These are phyloP conservation scores for Cynaeus angustus DNA, from an alignment of 2,888 invertebrate species.

Conservation along the genomic window DNA sequence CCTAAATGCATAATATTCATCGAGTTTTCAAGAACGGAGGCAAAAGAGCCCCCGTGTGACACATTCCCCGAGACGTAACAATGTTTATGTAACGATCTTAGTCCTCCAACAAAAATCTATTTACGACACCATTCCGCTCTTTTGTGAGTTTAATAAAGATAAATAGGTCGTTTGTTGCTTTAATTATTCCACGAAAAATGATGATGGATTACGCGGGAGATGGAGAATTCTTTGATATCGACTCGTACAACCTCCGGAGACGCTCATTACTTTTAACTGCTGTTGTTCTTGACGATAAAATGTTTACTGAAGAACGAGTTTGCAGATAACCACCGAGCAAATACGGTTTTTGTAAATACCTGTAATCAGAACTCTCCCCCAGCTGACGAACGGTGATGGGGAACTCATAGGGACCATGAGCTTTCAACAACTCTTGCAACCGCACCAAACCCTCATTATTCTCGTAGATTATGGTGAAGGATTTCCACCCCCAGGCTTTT, in stretches of 20 bases:
- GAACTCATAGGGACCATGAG: conserved; percentile 88
- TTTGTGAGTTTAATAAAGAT: conserved; percentile 34
- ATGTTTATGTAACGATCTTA: conserved; percentile 33
- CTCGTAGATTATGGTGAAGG: conserved; percentile 97
- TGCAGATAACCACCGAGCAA: too few species aligned
- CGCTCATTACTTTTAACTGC: conserved; percentile 8
- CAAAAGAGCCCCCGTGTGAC: conserved; percentile 27
- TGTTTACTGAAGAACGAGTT: background rate
- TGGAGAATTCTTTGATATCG: background rate
- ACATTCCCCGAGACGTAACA: conserved; percentile 19
- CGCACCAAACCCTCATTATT: conserved; percentile 94
- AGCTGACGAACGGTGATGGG: conserved; percentile 90
- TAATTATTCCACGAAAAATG: conserved; percentile 38
- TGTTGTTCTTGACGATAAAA: conserved; percentile 5
- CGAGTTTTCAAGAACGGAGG: conserved; percentile 10
- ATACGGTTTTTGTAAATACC: conserved; percentile 80
- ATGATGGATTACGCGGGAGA: conserved; percentile 23
- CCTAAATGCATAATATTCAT: conserved; percentile 45
- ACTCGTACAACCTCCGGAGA: background rate
- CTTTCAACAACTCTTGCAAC: conserved; percentile 90
- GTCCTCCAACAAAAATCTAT: conserved; percentile 24
- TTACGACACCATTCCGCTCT: conserved; percentile 4
- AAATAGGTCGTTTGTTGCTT: conserved; percentile 27
- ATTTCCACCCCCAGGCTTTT: conserved; percentile 93
- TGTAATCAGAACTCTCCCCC: conserved; percentile 88